A percentile compares a stretch with the other conserved stretches of the same genome.
Conservation (phyloP, 1,140 invertebrate genomes). For the Lepeophtheirus salmonis region DNA sequence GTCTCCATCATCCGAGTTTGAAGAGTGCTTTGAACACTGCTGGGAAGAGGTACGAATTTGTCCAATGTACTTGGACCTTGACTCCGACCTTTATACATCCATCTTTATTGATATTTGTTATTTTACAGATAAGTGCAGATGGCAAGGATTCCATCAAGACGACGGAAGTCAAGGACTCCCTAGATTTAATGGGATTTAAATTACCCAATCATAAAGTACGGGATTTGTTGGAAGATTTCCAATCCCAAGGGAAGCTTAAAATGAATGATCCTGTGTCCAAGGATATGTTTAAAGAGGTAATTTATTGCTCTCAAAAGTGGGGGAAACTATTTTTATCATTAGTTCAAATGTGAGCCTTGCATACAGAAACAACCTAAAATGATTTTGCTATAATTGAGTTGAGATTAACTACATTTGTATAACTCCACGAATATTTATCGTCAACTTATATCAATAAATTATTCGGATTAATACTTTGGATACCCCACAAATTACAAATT, state of each 20-base stretch:
- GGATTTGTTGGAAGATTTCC: slow-evolving; percentile 57
- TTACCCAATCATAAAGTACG: slow-evolving; percentile 78
- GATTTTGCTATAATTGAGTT: too few species aligned
- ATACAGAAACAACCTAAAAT: too few species aligned
- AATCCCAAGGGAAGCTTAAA: not conserved
- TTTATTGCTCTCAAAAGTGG: too few species aligned
- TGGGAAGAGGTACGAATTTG: slow-evolving; percentile 7
- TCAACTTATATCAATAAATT: too few species aligned
- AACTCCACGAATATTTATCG: too few species aligned
- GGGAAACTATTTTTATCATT: too few species aligned
- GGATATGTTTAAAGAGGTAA: slow-evolving; percentile 14
- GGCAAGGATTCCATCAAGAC: slow-evolving; percentile 73
- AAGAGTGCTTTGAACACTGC: not conserved
- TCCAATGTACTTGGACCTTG: too few species aligned
- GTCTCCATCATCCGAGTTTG: not conserved
- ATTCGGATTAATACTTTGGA: too few species aligned
- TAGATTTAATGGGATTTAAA: slow-evolving; percentile 79
- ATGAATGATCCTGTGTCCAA: slow-evolving; percentile 1
- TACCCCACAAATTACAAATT: too few species aligned
- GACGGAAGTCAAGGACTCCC: slow-evolving; percentile 63
- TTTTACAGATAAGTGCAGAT: slow-evolving; percentile 68
- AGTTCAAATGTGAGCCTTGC: too few species aligned
- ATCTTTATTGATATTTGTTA: slow-evolving; percentile 11
- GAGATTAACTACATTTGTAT: too few species aligned
- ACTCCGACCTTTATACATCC: too few species aligned